phyloP scores from a whole-genome alignment of 2,113 vertebrate species.

The Poeciliopsis prolifica region DNA sequence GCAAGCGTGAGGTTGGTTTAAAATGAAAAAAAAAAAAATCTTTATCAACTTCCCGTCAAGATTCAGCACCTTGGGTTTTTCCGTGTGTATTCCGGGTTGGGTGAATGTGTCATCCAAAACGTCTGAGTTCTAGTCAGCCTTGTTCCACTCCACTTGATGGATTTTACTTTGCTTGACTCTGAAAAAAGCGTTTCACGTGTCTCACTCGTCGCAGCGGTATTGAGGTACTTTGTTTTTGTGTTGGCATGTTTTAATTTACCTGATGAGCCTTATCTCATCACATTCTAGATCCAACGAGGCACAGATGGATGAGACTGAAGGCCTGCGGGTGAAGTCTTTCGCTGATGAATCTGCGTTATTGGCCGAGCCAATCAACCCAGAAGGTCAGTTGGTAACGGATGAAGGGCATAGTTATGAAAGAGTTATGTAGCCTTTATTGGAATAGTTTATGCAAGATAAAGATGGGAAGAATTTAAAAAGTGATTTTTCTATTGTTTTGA shows the following conservation, averaged over 20 bases:
- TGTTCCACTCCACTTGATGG: background rate
- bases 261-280: slow-evolving; percentile 19
- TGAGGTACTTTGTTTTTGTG: background rate
- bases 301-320: slow-evolving; percentile 91
- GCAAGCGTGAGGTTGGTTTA: slow-evolving; percentile 74
- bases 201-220: background rate
- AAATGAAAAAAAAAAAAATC: background rate
- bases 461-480: background rate
- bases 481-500: background rate
- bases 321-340: slow-evolving; percentile 72
- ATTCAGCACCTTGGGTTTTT: slow-evolving; percentile 9
- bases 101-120: background rate
- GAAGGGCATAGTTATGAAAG: slow-evolving; percentile 31
- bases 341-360: slow-evolving; percentile 81
- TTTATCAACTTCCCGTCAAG: background rate
- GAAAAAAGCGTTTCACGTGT: background rate
- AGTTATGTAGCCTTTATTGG: slow-evolving; percentile 1
- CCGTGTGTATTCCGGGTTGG: background rate
- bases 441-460: background rate
- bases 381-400: slow-evolving; percentile 81
- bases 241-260: slow-evolving; percentile 37
- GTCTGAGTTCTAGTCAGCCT: slow-evolving; percentile 1
- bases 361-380: slow-evolving; percentile 84
- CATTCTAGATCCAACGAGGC: slow-evolving; percentile 68
- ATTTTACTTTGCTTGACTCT: background rate